Base-by-base conservation (phyloP, 2,113 vertebrate genomes). In the Colistium nudipinnis region DNA sequence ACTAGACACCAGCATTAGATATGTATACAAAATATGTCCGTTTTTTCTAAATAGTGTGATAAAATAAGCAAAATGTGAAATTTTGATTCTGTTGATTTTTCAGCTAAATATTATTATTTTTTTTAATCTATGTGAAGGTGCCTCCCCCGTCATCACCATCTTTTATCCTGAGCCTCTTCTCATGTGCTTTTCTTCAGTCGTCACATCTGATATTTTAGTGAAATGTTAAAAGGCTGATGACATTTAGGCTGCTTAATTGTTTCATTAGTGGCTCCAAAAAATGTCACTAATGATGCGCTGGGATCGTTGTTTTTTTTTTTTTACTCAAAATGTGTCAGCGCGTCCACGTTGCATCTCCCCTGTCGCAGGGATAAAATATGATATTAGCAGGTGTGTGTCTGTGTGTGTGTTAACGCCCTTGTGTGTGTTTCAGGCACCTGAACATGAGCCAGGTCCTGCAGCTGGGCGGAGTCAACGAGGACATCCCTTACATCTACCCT, bases 381-480 rank as follows among this genome's bases (percentile, higher is more conserved):
- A n/a, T n/a, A n/a, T n/a, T n/a, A n/a, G n/a, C n/a, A n/a, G n/a
- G n/a, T 17, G 3, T 62, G 28, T 66, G 45, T 47, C 13, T 41
- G 19, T 44, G 43, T 45, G 43, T 45, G n/a, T 69, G 1, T 35
- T 0, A 7, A 0, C 20, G 5, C 0, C 4, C 16, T 6, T 56
- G 0, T 81, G 59, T 71, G 13, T 83, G 74, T 35, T 80, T 30
- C 43, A 96, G 95, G 88, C 88, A 95, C 76, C 90, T 95, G 88
- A 94, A 94, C 74, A 82, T 70, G 53, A 94, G 93, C 73, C 93
- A 95, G 39, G 94, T 96, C 56, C 90, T 97, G 4, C 95, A 96
- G 85, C 83, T 97, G 14, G 96, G 95, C 4, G 96, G 95, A 41
- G 93, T 96, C 3, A 97, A 96, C 33, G 94, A 95, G 78, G 94